Conservation (phyloP, 2,888 invertebrate species). For the Folsomia candida region DNA sequence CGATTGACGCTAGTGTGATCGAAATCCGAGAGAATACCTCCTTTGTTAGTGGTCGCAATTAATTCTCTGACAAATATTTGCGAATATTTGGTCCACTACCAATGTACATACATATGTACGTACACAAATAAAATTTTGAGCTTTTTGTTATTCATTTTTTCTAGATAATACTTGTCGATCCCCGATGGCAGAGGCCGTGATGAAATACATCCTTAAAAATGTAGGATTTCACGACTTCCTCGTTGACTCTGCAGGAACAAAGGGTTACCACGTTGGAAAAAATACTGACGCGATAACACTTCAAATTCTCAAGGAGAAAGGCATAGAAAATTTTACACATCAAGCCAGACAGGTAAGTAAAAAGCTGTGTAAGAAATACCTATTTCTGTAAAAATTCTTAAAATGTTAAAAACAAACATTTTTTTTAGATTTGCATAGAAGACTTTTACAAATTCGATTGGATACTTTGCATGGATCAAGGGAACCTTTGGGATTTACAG, state of each 20-base stretch:
- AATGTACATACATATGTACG: no score
- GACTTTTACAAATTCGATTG: not conserved
- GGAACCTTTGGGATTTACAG: not conserved
- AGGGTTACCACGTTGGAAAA: slow-evolving; percentile 83
- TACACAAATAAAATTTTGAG: no score
- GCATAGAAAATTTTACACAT: slow-evolving; percentile 67
- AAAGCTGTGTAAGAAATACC: no score
- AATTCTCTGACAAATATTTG: no score
- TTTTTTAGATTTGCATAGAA: not conserved
- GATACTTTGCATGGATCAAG: not conserved
- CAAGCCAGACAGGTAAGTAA: slow-evolving; percentile 71
- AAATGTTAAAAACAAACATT: not conserved
- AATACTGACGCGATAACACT: slow-evolving; percentile 75
- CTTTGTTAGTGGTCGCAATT: no score
- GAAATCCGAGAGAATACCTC: no score
- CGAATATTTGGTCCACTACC: no score
- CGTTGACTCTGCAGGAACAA: slow-evolving; percentile 87
- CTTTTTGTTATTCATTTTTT: no score
- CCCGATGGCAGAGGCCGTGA: slow-evolving; percentile 92
- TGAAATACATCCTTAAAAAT: slow-evolving; percentile 71
- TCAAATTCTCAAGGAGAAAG: slow-evolving; percentile 68
- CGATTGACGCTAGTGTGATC: no score
- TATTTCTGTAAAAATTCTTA: not conserved
- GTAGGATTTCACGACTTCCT: slow-evolving; percentile 69
- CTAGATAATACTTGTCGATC: slow-evolving; percentile 96